These are phyloP conservation scores for Engystomops pustulosus DNA, from an alignment of 2,113 vertebrate species.

Conservation along the genomic window DNA sequence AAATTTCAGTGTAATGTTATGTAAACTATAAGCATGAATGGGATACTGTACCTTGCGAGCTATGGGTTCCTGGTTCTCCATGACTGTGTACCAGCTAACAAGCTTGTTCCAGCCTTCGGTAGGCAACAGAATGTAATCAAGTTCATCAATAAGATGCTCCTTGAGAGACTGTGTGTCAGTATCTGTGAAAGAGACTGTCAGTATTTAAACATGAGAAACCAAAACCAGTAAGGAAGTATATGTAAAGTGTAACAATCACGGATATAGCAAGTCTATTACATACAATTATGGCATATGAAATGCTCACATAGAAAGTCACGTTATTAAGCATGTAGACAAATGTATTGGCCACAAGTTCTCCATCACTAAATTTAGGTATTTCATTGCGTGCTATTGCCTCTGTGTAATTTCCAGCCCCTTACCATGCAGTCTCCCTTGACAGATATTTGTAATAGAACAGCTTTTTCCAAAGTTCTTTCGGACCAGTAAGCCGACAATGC, in stretches of 20 bases:
- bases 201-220: conserved; percentile 47
- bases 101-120: conserved; percentile 98
- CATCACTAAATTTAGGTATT: no score
- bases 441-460: no score
- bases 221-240: background rate
- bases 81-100: conserved; percentile 95
- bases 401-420: no score
- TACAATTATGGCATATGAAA: no score
- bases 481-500: no score
- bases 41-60: conserved; percentile 86
- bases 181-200: conserved; percentile 74
- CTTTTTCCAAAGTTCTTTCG: no score
- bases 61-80: conserved; percentile 92
- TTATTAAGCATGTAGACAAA: no score
- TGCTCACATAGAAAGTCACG: no score
- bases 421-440: no score
- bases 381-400: no score
- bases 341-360: no score
- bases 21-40: background rate
- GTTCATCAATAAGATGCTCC: conserved; percentile 97
- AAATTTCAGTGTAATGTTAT: no score
- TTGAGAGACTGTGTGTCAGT: conserved; percentile 93
- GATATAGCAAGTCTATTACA: background rate
- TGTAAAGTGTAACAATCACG: background rate
- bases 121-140: conserved; percentile 97